Evolutionary conservation across 2,113 vertebrate genomes (phyloP).

Genomic region (Mystacornis crossleyi): DNA sequence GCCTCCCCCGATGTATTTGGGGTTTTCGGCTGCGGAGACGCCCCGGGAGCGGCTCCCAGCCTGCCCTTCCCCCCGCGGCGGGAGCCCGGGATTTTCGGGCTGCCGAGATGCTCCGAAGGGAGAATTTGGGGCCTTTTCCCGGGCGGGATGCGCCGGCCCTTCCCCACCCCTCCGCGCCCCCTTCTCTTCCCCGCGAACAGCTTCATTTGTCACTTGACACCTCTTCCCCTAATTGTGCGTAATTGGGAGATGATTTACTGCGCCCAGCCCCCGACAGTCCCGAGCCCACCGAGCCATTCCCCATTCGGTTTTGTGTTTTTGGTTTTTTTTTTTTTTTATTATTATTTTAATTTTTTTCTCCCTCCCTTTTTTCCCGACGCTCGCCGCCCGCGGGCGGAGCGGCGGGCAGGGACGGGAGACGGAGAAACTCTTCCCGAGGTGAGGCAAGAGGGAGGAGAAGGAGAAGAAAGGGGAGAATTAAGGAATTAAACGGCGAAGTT

Average conservation of each 20-base stretch:
- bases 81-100: neutral
- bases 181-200: neutral
- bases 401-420: neutral
- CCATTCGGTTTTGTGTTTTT: too few species aligned
- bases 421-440: neutral
- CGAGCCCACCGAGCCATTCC: neutral
- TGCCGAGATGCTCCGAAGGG: neutral
- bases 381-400: neutral
- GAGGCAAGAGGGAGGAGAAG: neutral
- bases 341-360: neutral
- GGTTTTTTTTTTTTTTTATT: too few species aligned
- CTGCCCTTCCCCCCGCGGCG: neutral
- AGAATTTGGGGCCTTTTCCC: neutral
- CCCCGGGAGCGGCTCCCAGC: neutral
- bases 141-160: neutral
- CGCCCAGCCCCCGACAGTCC: neutral
- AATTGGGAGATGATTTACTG: constrained; percentile 29
- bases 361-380: neutral
- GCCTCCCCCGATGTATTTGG: neutral
- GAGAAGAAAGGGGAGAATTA: neutral
- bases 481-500: neutral
- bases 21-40: neutral
- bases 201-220: constrained; percentile 54
- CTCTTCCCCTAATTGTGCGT: neutral
- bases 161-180: neutral